Evolutionary conservation across 2,113 vertebrate genomes (phyloP).

Genomic region (Rhagologus leucostigma): DNA sequence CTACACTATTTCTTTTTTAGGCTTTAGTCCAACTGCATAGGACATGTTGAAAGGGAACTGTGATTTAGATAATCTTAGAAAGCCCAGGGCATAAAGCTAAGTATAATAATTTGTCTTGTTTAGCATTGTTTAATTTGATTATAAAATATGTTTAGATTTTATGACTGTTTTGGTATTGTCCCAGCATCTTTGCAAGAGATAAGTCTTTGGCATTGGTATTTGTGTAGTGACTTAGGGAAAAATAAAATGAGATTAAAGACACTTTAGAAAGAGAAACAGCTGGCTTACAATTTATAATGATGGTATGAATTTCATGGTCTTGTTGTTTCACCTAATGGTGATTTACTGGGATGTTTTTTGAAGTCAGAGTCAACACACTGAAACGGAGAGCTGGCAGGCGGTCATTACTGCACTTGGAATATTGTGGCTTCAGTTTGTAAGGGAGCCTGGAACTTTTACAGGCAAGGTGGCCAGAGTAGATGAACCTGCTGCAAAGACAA

Average conservation of each 20-base stretch:
- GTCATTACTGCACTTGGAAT: background rate
- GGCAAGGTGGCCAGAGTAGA: background rate
- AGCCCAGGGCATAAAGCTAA: background rate
- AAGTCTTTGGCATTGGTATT: constrained; percentile 1
- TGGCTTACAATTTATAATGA: background rate
- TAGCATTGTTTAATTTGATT: constrained; percentile 39
- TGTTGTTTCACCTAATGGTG: background rate
- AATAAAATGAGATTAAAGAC: background rate
- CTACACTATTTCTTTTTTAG: background rate
- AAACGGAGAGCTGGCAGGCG: background rate
- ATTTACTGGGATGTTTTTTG: background rate
- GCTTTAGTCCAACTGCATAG: background rate
- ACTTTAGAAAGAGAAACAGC: constrained; percentile 14
- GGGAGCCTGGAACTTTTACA: background rate
- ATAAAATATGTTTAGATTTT: constrained; percentile 28
- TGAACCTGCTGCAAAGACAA: background rate
- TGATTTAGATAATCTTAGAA: background rate
- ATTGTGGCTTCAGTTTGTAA: background rate
- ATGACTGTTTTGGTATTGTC: constrained; percentile 1
- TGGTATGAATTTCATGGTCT: background rate
- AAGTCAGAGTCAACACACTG: background rate
- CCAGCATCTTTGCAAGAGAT: background rate
- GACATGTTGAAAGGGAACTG: background rate
- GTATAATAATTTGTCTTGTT: constrained; percentile 2
- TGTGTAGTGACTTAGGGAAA: constrained; percentile 11